Conservation (phyloP, 2,113 vertebrate species). For the Ageneiosus marmoratus region DNA sequence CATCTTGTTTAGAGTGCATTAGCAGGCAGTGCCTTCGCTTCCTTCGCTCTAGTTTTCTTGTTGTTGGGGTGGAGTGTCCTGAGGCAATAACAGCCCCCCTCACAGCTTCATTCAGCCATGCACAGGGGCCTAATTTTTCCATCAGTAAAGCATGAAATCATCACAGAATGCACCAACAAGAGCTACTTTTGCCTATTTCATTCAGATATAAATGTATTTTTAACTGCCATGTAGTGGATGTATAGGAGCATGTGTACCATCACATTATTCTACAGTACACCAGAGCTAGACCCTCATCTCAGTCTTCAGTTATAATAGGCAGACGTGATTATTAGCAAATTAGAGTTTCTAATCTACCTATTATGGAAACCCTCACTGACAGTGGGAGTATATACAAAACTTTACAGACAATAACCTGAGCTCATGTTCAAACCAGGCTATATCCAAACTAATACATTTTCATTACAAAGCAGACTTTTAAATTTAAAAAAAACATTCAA, state of each 20-base stretch:
- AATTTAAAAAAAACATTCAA: no score
- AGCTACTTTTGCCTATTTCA: slow-evolving; percentile 44
- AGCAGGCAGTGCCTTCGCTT: slow-evolving; percentile 85
- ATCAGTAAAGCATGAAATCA: slow-evolving; percentile 98
- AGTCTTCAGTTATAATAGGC: not conserved
- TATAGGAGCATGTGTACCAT: slow-evolving; percentile 67
- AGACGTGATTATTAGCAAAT: no score
- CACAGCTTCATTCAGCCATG: slow-evolving; percentile 87
- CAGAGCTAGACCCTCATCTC: not conserved
- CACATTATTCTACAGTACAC: slow-evolving; percentile 13
- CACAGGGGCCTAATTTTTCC: slow-evolving; percentile 92
- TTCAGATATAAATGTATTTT: slow-evolving; percentile 83
- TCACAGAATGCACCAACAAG: slow-evolving; percentile 87
- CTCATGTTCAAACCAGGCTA: not conserved
- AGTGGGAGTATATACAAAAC: not conserved
- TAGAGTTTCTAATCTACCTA: no score
- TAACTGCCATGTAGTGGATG: slow-evolving; percentile 73
- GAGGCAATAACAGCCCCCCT: slow-evolving; percentile 86
- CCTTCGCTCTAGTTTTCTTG: slow-evolving; percentile 79
- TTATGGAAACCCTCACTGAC: not conserved
- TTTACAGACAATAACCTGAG: not conserved
- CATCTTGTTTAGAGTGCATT: slow-evolving; percentile 89
- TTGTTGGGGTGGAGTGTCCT: slow-evolving; percentile 93
- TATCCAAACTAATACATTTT: no score
- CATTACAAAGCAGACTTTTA: no score